These are phyloP conservation scores for Amphiura filiformis DNA, from an alignment of 35 echinoderm and acorn worm species.

Conservation along the genomic window DNA sequence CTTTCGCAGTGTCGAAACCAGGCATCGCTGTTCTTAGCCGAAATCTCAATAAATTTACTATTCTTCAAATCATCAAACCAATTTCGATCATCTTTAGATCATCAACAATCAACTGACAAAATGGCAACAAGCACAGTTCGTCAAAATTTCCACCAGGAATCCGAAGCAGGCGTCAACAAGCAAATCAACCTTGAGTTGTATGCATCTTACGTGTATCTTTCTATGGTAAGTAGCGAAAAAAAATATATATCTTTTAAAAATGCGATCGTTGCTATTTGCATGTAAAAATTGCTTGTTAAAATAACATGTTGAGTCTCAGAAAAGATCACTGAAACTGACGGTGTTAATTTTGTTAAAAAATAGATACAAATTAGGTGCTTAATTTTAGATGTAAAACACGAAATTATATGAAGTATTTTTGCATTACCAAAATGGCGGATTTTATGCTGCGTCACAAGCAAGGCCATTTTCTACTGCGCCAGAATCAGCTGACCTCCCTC, in stretches of 20 bases:
- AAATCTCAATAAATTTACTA: neutral
- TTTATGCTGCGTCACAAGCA: neutral
- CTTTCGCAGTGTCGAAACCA: conserved; percentile 10
- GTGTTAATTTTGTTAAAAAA: neutral
- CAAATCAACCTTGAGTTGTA: conserved; percentile 96
- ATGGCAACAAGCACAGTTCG: neutral
- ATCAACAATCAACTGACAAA: neutral
- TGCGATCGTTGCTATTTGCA: neutral
- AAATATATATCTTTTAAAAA: neutral
- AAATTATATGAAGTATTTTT: neutral
- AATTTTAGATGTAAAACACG: neutral
- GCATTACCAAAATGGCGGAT: neutral
- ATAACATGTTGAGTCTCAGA: neutral
- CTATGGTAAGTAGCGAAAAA: conserved; percentile 71
- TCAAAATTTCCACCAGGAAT: conserved; percentile 79
- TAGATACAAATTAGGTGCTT: neutral
- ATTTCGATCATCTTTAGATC: neutral
- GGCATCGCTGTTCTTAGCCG: neutral
- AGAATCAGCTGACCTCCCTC: no score
- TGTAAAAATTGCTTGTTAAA: neutral
- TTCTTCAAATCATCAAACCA: neutral
- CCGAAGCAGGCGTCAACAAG: conserved; percentile 86
- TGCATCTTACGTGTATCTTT: conserved; percentile 81
- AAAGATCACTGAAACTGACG: neutral
- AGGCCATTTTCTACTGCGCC: neutral